phyloP scores from a whole-genome alignment of 64 coral and sea anemone species.

The Montipora cactus region DNA sequence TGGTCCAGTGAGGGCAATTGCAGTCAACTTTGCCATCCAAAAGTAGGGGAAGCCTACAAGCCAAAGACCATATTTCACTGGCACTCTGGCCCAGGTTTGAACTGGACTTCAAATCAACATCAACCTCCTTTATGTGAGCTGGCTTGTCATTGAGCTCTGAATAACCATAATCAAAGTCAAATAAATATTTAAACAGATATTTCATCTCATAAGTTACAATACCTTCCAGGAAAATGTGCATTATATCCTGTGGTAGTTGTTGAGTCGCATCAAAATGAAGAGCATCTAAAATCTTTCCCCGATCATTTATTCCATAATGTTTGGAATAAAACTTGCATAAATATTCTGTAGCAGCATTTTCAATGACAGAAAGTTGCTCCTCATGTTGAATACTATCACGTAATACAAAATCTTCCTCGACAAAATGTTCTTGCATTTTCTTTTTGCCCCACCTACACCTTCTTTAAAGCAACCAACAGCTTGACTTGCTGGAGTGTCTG shows the following conservation, averaged over 20 bases:
- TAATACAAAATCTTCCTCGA: not conserved
- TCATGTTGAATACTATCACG: not conserved
- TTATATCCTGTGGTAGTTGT: not conserved
- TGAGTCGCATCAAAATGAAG: not conserved
- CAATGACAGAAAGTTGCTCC: not conserved
- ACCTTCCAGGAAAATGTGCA: constrained; percentile 19
- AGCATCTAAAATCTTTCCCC: not conserved
- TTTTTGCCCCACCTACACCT: too few species aligned
- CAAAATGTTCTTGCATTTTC: not conserved
- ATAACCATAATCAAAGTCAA: constrained; percentile 45
- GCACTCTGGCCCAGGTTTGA: constrained; percentile 57
- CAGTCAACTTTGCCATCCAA: constrained; percentile 16
- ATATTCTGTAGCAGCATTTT: constrained; percentile 8
- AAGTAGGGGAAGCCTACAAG: constrained; percentile 32
- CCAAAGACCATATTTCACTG: constrained; percentile 30
- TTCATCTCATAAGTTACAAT: not conserved
- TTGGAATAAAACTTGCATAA: not conserved
- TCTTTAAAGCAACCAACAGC: too few species aligned
- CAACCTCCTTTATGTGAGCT: constrained; percentile 30
- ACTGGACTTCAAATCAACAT: constrained; percentile 18
- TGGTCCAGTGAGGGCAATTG: constrained; percentile 24
- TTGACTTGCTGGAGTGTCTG: too few species aligned
- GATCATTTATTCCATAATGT: not conserved
- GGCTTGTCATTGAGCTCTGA: constrained; percentile 49
- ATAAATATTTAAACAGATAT: not conserved